Evolutionary conservation across 2,888 invertebrate species (phyloP).

Genomic region (Stenichneumon culpator): DNA sequence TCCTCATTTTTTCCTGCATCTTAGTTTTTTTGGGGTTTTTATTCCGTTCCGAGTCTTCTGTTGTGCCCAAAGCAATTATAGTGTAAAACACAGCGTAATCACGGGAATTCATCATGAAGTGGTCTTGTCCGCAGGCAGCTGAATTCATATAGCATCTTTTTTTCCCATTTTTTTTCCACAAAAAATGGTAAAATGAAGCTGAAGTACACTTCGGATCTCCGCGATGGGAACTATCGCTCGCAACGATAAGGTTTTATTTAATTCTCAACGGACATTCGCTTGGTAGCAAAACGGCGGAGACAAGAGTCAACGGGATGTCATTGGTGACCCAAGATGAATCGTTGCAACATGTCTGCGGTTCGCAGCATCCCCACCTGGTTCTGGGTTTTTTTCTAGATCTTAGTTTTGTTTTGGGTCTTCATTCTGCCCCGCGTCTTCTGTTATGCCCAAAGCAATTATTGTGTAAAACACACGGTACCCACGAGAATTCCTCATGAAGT

Average conservation of each 20-base stretch:
- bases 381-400: too few species aligned
- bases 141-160: background rate
- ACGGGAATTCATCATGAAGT: background rate
- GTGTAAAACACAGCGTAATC: slow-evolving; percentile 3
- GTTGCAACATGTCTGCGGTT: background rate
- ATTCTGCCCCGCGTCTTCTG: too few species aligned
- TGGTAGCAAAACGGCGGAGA: background rate
- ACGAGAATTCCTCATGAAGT: background rate
- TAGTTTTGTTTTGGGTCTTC: background rate
- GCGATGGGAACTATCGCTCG: background rate
- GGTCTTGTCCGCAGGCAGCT: background rate
- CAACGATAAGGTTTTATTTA: background rate
- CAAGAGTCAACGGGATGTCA: slow-evolving; percentile 30
- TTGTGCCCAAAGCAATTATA: background rate
- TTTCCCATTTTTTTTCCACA: too few species aligned
- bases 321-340: background rate
- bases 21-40: background rate
- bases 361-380: background rate
- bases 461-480: slow-evolving; percentile 2
- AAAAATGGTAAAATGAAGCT: too few species aligned
- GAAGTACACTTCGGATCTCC: too few species aligned
- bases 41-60: too few species aligned
- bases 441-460: background rate
- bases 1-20: background rate
- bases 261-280: slow-evolving; percentile 13